Conservation (phyloP, 2,113 vertebrate genomes). For the Hippocampus comes region DNA sequence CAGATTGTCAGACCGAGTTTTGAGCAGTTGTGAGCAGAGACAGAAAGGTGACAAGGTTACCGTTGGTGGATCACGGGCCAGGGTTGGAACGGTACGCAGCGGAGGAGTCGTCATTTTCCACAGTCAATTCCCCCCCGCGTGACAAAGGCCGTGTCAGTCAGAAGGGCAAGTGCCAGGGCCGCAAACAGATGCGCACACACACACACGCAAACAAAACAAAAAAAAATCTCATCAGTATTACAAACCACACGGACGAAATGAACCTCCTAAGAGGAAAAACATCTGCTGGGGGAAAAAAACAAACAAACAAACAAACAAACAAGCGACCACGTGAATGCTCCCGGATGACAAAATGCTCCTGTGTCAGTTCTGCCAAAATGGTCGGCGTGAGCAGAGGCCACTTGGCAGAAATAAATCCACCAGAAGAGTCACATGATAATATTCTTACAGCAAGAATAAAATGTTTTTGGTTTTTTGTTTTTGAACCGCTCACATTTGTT, state of each 20-base stretch:
- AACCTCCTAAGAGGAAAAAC: not conserved
- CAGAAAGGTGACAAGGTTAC: constrained; percentile 70
- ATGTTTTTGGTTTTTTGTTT: no score
- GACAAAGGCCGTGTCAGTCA: constrained; percentile 71
- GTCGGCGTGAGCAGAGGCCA: no score
- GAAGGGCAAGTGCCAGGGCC: constrained; percentile 79
- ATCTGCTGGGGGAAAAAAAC: not conserved
- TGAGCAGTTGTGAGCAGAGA: constrained; percentile 24
- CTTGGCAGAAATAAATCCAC: no score
- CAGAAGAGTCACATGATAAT: no score
- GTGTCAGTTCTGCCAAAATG: no score
- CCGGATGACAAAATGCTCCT: not conserved
- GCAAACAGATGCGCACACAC: constrained; percentile 76
- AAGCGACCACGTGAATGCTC: not conserved
- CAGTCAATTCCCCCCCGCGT: constrained; percentile 50
- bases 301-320: no score
- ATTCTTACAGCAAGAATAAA: no score
- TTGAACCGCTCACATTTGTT: no score
- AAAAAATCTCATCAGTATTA: constrained; percentile 96
- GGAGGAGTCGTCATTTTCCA: constrained; percentile 46
- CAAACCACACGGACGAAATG: not conserved
- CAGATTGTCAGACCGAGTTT: not conserved
- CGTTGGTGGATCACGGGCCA: constrained; percentile 42
- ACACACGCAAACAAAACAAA: constrained; percentile 74
- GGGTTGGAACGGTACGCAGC: constrained; percentile 69